Evolutionary conservation across 2,797 vertebrate genomes (phyloP).

Genomic region (Lagodon rhomboides): DNA sequence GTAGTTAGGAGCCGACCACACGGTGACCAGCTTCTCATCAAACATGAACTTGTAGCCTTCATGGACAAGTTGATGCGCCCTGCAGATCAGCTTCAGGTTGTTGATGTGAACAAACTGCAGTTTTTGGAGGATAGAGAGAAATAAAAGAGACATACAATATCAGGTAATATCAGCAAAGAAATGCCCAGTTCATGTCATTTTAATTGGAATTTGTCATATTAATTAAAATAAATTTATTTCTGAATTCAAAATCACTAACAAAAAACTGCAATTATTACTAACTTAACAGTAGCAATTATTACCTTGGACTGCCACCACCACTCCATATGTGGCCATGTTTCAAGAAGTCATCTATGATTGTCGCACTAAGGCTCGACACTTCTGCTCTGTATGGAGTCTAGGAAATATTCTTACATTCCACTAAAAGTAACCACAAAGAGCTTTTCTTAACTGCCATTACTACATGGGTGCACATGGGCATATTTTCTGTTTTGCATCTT

Average conservation of each 20-base stretch:
- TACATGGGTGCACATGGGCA: neutral
- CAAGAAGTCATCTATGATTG: neutral
- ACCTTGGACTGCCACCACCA: neutral
- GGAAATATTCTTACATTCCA: neutral
- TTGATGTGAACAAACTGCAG: conserved; percentile 98
- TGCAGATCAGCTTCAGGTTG: conserved; percentile 98
- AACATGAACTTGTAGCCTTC: conserved; percentile 99
- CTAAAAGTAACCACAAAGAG: neutral
- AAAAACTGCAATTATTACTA: neutral
- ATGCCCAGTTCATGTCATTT: neutral
- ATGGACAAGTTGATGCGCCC: conserved; percentile 96
- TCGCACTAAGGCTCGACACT: neutral
- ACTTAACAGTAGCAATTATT: neutral
- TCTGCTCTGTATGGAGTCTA: neutral
- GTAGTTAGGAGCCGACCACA: conserved; percentile 99
- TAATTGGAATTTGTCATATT: neutral
- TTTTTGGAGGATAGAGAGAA: neutral
- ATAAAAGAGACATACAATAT: neutral
- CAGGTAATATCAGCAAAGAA: no score
- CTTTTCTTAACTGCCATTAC: neutral
- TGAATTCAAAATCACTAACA: neutral
- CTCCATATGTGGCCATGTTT: neutral
- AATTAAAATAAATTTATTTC: neutral
- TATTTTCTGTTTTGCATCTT: no score
- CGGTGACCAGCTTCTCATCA: conserved; percentile 97